Conservation (phyloP, 2,888 invertebrate species). For the Plebejus anna region DNA sequence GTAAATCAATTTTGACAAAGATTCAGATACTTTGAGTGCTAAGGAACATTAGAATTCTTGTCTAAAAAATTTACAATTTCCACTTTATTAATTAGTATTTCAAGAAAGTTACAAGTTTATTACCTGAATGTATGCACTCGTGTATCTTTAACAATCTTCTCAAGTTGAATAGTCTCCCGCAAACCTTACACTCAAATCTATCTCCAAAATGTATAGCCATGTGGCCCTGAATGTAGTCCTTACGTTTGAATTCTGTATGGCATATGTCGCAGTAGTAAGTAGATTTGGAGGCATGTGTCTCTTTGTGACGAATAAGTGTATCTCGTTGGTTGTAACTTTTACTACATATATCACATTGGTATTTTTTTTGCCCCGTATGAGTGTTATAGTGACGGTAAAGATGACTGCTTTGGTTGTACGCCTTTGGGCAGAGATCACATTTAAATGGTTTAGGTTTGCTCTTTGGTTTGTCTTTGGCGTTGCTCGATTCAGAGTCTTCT, state of each 20-base stretch:
- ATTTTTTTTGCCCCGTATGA: background rate
- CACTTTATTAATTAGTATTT: no score
- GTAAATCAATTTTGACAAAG: no score
- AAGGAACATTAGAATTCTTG: no score
- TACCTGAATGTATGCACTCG: slow-evolving; percentile 9
- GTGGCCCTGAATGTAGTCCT: background rate
- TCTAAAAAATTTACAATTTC: no score
- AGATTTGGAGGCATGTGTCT: background rate
- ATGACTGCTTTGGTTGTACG: background rate
- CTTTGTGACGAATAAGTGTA: background rate
- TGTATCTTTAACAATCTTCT: background rate
- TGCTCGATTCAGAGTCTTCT: background rate
- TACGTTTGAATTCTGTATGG: background rate
- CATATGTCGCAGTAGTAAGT: background rate
- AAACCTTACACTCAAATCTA: background rate
- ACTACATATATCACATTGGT: background rate
- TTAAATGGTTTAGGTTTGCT: background rate
- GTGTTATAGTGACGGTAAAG: background rate
- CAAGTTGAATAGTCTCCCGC: background rate
- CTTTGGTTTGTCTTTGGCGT: background rate
- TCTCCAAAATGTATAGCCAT: background rate
- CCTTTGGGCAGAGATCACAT: background rate
- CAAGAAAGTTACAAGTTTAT: no score
- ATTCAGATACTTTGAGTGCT: no score
- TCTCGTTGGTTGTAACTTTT: background rate